A percentile compares a stretch with the other conserved stretches of the same genome.
Evolutionary conservation across 1,140 invertebrate genomes (phyloP).

Genomic region (Acyrthosiphon pisum): DNA sequence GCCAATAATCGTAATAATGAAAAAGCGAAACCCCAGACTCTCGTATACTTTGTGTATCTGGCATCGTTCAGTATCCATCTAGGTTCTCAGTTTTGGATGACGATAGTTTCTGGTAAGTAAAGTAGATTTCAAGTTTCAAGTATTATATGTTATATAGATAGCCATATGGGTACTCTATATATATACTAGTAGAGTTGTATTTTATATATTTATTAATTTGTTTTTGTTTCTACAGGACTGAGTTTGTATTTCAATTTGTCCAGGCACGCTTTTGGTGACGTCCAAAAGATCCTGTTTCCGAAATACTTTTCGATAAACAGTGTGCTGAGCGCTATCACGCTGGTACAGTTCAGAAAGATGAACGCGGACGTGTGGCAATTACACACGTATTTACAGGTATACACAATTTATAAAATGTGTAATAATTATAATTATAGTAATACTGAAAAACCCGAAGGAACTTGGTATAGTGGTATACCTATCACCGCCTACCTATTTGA

Average conservation of each 20-base stretch:
- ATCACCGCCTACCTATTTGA: no score
- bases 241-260: constrained; percentile 82
- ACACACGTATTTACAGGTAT: constrained; percentile 66
- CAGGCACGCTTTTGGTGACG: constrained; percentile 81
- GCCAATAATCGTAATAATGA: neutral
- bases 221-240: constrained; percentile 68
- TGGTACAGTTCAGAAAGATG: constrained; percentile 72
- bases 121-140: no score
- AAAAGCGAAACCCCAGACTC: constrained; percentile 61
- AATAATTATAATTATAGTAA: no score
- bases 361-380: constrained; percentile 63
- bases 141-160: no score
- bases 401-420: no score
- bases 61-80: constrained; percentile 77
- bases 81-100: constrained; percentile 88
- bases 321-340: constrained; percentile 74
- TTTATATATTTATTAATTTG: neutral
- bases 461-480: no score
- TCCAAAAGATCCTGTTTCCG: constrained; percentile 86
- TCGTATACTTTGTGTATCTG: constrained; percentile 72
- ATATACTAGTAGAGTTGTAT: no score
- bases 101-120: constrained; percentile 78
- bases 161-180: no score
- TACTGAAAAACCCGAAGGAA: no score
- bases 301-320: constrained; percentile 82